Evolutionary conservation across 2,888 invertebrate genomes (phyloP).

Genomic region (Muscina levida): DNA sequence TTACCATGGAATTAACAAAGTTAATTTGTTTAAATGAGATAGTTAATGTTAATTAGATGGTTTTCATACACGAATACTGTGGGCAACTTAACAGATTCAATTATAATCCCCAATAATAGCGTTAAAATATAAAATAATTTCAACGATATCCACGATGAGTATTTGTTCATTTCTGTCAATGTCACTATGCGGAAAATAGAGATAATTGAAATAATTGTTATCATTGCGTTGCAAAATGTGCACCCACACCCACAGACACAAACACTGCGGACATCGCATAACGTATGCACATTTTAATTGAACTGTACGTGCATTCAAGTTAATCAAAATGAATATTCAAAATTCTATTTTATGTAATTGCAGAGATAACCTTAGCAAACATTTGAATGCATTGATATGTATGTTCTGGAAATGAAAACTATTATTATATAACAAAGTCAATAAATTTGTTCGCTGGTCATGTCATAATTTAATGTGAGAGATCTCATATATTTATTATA

Average conservation of each 20-base stretch:
- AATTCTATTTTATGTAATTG: no score
- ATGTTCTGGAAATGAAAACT: neutral
- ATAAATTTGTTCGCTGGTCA: no score
- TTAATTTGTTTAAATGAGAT: slow-evolving; percentile 50
- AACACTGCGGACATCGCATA: no score
- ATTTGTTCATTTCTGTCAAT: neutral
- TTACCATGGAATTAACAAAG: slow-evolving; percentile 31
- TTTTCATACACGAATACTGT: neutral
- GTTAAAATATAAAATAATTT: slow-evolving; percentile 3
- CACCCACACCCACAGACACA: no score
- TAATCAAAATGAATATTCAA: no score
- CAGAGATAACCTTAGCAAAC: neutral
- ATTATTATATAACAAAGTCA: neutral
- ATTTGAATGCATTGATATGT: neutral
- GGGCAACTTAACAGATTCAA: slow-evolving; percentile 1
- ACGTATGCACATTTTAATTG: no score
- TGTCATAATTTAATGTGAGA: no score
- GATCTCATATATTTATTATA: no score
- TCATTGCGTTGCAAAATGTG: no score
- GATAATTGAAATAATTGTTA: neutral
- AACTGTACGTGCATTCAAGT: no score
- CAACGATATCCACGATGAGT: neutral
- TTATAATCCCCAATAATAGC: neutral
- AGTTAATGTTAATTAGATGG: slow-evolving; percentile 40
- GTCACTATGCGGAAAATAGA: slow-evolving; percentile 24